Base-by-base conservation (phyloP, 2,888 invertebrate genomes). In the Tenthredo mesomela region DNA sequence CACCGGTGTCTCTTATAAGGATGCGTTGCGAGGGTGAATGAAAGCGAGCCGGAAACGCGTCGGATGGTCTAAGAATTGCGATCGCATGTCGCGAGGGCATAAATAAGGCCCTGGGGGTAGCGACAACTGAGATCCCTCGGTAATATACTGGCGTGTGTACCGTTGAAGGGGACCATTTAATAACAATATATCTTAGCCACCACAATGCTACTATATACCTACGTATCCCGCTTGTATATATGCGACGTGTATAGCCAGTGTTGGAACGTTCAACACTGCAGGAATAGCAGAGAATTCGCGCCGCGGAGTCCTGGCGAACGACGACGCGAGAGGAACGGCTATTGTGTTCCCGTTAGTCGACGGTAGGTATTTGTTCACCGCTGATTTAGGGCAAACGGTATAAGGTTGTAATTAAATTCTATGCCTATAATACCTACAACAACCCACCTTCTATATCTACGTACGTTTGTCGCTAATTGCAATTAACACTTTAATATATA, bases 111-210 rank as follows among this genome's bases (percentile, higher is more conserved):
- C 61, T 25, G 77, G 82, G 70, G 70, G 61, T 84, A 85, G 61
- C 58, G 85, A 87, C 83, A 78, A 85, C 73, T 82, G 73, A 82
- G 86, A 86, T 84, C 85, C 84, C 86, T 86, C 88, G 87, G 91
- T 92, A 90, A 91, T 91, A 91, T 91, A 91, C 89, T 89, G 90
- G 89, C 90, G 89, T 86, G 87, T 85, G 87, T 89, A 84, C 78
- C 80, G 71, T 70, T 84, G 78, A 88, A 85, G 91, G 90, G 89
- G 89, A 90, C 92, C 92, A 92, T 93, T 93, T 93, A 93, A 93
- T 93, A 93, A 93, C 92, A 91, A 93, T 93, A 93, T 91, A 93
- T 93, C 93, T 93, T 91, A 88, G 86, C 88, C 89, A 90, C 88
- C 89, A 89, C 90, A 91, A 90, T 89, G 88, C 88, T 87, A 88